phyloP scores from a whole-genome alignment of 2,888 invertebrate species.

The Patella pellucida region DNA sequence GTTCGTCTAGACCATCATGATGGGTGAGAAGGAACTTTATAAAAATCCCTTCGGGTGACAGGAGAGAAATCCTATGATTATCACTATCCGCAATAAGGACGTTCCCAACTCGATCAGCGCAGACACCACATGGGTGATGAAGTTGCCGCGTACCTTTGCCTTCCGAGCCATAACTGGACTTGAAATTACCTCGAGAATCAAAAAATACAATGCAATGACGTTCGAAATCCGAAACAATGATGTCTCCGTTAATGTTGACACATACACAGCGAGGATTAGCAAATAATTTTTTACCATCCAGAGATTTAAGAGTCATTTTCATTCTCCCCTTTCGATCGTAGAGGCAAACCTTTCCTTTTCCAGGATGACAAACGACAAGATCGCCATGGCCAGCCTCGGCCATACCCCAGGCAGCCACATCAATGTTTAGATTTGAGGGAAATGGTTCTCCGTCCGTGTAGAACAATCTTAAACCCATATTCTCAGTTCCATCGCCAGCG shows the following conservation, averaged over 20 bases:
- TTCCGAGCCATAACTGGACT: constrained; percentile 37
- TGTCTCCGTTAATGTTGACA: constrained; percentile 39
- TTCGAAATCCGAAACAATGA: constrained; percentile 49
- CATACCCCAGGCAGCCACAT: constrained; percentile 44
- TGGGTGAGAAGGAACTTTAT: constrained; percentile 31
- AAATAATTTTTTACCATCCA: constrained; percentile 30
- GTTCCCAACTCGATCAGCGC: constrained; percentile 36
- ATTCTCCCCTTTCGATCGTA: constrained; percentile 31
- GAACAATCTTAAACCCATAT: constrained; percentile 41
- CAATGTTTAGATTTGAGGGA: constrained; percentile 19
- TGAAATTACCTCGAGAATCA: constrained; percentile 29
- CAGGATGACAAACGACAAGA: constrained; percentile 43
- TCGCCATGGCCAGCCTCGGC: constrained; percentile 31
- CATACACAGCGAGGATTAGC: constrained; percentile 49
- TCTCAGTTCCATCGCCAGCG: constrained; percentile 17
- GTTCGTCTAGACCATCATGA: constrained; percentile 41
- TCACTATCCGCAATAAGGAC: constrained; percentile 45
- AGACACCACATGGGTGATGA: constrained; percentile 45
- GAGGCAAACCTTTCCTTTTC: constrained; percentile 32
- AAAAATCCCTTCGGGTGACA: constrained; percentile 39
- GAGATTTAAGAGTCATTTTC: constrained; percentile 20
- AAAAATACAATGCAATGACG: constrained; percentile 46
- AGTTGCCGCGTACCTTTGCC: constrained; percentile 32
- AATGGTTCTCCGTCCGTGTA: constrained; percentile 29
- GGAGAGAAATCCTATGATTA: constrained; percentile 41